Evolutionary conservation across 2,797 vertebrate species (phyloP), one percentile per base, ranked within the genome.

Genomic region (Betta splendens): DNA sequence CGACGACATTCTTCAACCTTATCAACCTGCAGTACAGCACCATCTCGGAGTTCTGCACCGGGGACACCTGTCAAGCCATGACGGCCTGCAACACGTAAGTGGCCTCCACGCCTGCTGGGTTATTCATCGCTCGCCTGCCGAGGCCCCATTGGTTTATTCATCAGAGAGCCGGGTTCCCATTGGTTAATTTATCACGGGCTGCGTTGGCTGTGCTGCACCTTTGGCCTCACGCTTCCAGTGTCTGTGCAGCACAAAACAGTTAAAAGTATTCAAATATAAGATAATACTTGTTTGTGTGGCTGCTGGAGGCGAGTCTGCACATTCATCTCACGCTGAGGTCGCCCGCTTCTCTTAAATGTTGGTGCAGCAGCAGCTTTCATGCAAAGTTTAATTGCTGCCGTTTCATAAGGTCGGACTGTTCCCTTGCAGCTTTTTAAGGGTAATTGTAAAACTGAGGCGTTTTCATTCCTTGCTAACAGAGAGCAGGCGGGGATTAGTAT

Each of bases 1-100:
- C 97, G 33, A 99, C 98, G n/a, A 99, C 97, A 0, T 99, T 99
- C 84, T 99, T 99, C 91, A 98, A 99, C 83, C 96, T 99, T 70
- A 97, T 99, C 90, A 99, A 99, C 92, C 93, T 98, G 82, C 98
- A 99, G 88, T 99, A 99, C 90, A 99, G 98, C 93, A 99, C 98
- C 79, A 95, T 99, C 92, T 99, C 98, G n/a, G 97, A 99, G 87
- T 99, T 99, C 92, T 99, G 98, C 93, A 99, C 97, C 4, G 95
- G 94, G 51, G 96, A 98, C 69, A 96, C 94, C 1, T 99, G 98
- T 90, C 96, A 96, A 87, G 94, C 95, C 69, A 99, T 99, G 98
- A 94, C 94, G 1, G 96, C 95, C 78, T 97, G 94, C 92, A 98
- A 93, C 90, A 99, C 96, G 97, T 99, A 91, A 97, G 97, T 95